Evolutionary conservation across 2,113 vertebrate species (phyloP).

Genomic region (Menura novaehollandiae): DNA sequence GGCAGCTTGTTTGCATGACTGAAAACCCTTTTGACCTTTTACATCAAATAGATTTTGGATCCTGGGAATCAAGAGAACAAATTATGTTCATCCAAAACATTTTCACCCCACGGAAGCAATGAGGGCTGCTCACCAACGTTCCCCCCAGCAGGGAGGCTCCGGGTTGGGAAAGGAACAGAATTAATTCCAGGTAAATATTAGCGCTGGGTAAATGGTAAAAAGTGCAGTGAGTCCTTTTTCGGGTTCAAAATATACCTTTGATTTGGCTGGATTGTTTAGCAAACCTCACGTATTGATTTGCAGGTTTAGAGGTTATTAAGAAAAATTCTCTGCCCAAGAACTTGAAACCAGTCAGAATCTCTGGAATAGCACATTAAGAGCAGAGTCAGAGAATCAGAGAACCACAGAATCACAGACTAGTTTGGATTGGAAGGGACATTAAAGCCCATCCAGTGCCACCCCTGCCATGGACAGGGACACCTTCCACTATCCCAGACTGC

Average conservation of each 20-base stretch:
- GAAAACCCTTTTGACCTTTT: slow-evolving; percentile 10
- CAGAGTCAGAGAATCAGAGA: not conserved
- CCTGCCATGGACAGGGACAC: not conserved
- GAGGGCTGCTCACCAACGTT: not conserved
- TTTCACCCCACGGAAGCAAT: not conserved
- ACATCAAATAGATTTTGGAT: not conserved
- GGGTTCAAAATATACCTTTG: not conserved
- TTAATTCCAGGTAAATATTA: not conserved
- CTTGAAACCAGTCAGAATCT: not conserved
- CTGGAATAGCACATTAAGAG: accelerated
- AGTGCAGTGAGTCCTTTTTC: not conserved
- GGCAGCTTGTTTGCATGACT: not conserved
- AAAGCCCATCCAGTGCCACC: not conserved
- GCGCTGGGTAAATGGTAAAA: not conserved
- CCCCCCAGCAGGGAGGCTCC: accelerated
- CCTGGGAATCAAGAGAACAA: not conserved
- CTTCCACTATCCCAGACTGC: not conserved
- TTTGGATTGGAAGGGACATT: not conserved
- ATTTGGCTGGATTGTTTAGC: not conserved
- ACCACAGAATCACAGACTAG: not conserved
- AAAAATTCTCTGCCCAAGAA: not conserved
- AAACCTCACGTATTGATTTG: not conserved
- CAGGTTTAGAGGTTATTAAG: not conserved
- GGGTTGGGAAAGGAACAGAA: not conserved
- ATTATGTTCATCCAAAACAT: not conserved